Evolutionary conservation across 2,797 vertebrate genomes (phyloP), one percentile per base, ranked within the genome.

Genomic region (Rhinogobio ventralis): DNA sequence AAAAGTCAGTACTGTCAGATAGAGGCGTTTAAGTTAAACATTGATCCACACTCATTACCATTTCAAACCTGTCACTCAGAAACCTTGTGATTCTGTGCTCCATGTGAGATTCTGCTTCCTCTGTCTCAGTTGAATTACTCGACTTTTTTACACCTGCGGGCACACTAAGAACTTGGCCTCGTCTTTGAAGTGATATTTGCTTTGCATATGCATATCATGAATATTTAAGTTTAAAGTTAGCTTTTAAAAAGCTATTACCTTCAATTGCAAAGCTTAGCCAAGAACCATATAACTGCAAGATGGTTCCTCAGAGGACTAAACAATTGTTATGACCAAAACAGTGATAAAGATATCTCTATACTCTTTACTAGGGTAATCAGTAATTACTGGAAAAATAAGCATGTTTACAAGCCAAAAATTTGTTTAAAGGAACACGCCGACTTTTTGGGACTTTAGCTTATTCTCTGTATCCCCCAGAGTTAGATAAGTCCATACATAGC

Each of bases 11-110:
- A 60, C 51, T 82, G 39, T 77, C 25, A 71, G 60, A 57, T 49
- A 49, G 36, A 81, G n/a, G 9, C 4, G 1, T 85, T 79, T 64
- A 79, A 67, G 49, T 76, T 86, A 76, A 80, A 79, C 67, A 53
- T 33, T 51, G 20, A 68, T 85, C 57, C 46, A 75, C 42, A 45
- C 53, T 77, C 51, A 82, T 86, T 82, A 77, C 23, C 72, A 86
- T 77, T 86, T 86, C 73, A 86, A 82, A 51, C 79, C 79, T 82
- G 66, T 30, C 85, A 82, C 64, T 86, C 73, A 74, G 11, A 83
- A 19, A 39, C 60, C 68, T 57, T 81, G 36, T 49, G 55, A 72
- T 53, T 14, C 3, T 75, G 60, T 62, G 74, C 25, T 60, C 15
- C 9, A 3, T 23, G 10, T 49, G 17, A 64, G 25, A 46, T 57